phyloP scores from a whole-genome alignment of 2,113 vertebrate genomes.

The Lipotes vexillifer region DNA sequence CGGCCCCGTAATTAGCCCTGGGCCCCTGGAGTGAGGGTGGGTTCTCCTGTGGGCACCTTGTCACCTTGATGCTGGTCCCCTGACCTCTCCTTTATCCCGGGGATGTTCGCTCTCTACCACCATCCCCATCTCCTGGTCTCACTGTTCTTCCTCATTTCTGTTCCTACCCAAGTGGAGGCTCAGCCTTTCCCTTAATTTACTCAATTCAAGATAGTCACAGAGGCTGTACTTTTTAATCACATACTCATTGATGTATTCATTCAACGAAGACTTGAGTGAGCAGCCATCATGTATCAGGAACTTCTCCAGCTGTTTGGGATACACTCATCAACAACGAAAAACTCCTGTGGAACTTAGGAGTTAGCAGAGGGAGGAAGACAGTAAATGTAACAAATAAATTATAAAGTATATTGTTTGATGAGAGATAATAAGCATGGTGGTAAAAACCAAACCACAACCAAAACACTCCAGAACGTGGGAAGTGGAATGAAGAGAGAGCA shows the following conservation, averaged over 20 bases:
- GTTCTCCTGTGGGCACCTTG: not conserved
- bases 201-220: not conserved
- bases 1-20: rapidly evolving
- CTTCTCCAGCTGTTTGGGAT: not conserved
- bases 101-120: rapidly evolving
- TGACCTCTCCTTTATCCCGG: not conserved
- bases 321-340: not conserved
- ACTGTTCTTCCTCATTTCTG: not conserved
- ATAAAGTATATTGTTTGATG: not conserved
- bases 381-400: not conserved
- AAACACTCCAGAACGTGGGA: not conserved
- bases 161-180: not conserved
- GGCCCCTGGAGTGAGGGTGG: rapidly evolving
- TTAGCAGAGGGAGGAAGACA: not conserved
- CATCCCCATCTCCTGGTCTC: not conserved
- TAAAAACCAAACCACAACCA: not conserved
- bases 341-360: not conserved
- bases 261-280: not conserved
- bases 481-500: not conserved
- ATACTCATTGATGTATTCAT: not conserved
- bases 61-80: not conserved
- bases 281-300: rapidly evolving
- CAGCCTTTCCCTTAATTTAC: not conserved
- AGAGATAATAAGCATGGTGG: not conserved
- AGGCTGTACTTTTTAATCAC: not conserved